Evolutionary conservation across 30 jellyfish, hydroid and myxozoan species (phyloP), one percentile per base, ranked within the genome.

Genomic region (Turritopsis rubra): DNA sequence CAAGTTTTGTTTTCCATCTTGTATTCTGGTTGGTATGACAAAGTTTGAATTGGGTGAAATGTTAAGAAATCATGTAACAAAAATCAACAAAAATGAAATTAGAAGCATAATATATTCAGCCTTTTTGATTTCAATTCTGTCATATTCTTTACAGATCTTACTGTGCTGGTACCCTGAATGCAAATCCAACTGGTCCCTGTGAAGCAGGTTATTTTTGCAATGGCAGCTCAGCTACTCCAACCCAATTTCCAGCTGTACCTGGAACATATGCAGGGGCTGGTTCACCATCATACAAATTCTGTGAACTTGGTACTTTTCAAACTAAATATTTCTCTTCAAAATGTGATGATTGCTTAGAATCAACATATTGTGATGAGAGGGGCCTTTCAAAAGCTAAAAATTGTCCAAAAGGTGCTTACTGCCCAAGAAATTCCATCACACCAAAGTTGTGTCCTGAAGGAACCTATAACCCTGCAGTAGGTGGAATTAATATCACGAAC

Each of bases 101-200:
- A 13, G n/a, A n/a, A n/a, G n/a, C n/a, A n/a, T n/a, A n/a, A n/a
- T n/a, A n/a, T n/a, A n/a, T n/a, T n/a, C n/a, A n/a, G n/a, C n/a
- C n/a, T n/a, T n/a, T n/a, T n/a, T n/a, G n/a, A n/a, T n/a, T n/a
- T n/a, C n/a, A n/a, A n/a, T n/a, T n/a, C n/a, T n/a, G n/a, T 80
- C 17, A 0, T 16, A 22, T 71, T 78, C 26, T 28, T 82, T 68
- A n/a, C 30, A 93, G 99, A 71, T 93, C 60, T 78, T 93, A 93
- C 81, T 93, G 99, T 83, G 96, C 96, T 19, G 99, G 99, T 52
- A 92, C 95, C 52, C 70, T 88, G 52, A 93, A 82, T 71, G 96
- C 91, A 13, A 96, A 94, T 28, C 99, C 99, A 21, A 93, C 99
- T 18, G 99, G 99, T n/a, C 96, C 96, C 22, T 93, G 99, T 83